Percentiles rank a stretch among this genome's conserved stretches.
phyloP scores from a whole-genome alignment of 2,113 vertebrate genomes.

The Nyctereutes procyonoides region DNA sequence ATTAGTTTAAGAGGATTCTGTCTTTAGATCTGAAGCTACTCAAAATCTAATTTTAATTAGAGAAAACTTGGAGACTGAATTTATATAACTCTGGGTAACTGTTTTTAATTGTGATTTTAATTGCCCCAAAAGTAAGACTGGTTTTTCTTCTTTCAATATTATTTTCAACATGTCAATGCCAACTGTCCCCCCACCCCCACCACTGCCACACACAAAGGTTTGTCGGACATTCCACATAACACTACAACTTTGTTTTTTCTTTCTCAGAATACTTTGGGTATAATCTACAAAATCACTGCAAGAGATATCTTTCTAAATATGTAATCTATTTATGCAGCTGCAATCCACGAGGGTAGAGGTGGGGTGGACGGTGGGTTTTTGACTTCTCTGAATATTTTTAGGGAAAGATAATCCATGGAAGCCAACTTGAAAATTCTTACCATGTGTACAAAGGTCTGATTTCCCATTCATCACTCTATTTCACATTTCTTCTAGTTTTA shows the following conservation, averaged over 20 bases:
- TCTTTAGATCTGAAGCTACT: neutral
- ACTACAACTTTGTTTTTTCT: neutral
- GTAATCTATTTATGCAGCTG: neutral
- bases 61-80: neutral
- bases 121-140: neutral
- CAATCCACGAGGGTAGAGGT: neutral
- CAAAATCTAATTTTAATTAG: slow-evolving; percentile 14
- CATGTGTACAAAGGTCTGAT: neutral
- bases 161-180: slow-evolving; percentile 28
- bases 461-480: neutral
- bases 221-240: neutral
- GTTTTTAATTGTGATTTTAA: neutral
- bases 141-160: neutral
- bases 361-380: neutral
- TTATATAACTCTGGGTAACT: neutral
- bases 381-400: neutral
- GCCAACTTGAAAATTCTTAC: neutral
- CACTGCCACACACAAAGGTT: neutral
- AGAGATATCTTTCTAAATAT: neutral
- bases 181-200: neutral
- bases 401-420: neutral
- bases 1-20: neutral
- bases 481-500: slow-evolving; percentile 1
- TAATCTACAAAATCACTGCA: neutral
- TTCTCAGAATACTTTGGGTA: neutral